phyloP scores from a whole-genome alignment of 2,888 invertebrate genomes.

The Agrenia bidenticulata region DNA sequence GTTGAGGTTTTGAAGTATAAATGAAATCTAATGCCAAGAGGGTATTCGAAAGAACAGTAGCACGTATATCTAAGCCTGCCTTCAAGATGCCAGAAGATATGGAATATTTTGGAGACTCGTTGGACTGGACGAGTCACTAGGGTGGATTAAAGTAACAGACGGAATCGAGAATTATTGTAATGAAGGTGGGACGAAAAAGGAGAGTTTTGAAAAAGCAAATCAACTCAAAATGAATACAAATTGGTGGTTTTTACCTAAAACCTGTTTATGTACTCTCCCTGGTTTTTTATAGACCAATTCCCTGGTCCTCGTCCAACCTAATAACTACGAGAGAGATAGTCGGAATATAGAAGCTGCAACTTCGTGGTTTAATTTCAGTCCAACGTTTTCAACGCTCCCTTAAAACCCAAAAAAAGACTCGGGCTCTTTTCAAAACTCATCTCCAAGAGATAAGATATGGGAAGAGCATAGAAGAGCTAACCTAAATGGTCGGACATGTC shows the following conservation, averaged over 20 bases:
- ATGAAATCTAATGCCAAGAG: no score
- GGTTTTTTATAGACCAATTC: slow-evolving; percentile 5
- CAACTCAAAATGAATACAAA: slow-evolving; percentile 53
- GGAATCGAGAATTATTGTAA: slow-evolving; percentile 24
- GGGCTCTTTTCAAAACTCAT: background rate
- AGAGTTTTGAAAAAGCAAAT: slow-evolving; percentile 41
- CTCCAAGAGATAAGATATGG: no score
- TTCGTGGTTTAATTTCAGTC: background rate
- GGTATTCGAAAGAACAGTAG: no score
- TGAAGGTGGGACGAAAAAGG: slow-evolving; percentile 15
- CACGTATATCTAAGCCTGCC: no score
- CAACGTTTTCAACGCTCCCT: background rate
- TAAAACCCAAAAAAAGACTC: background rate
- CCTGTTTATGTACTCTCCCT: slow-evolving; percentile 44
- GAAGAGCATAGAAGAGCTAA: no score
- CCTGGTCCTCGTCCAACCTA: no score
- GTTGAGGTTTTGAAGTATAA: no score
- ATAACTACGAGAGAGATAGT: no score
- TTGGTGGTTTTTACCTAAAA: slow-evolving; percentile 51
- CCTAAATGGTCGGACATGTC: background rate
- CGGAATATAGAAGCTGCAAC: background rate
- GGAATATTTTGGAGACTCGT: no score
- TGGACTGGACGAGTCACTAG: no score
- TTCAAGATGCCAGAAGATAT: no score
- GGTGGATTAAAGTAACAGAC: no score